Conservation (phyloP, 2,113 vertebrate species). For the Galbula dea region DNA sequence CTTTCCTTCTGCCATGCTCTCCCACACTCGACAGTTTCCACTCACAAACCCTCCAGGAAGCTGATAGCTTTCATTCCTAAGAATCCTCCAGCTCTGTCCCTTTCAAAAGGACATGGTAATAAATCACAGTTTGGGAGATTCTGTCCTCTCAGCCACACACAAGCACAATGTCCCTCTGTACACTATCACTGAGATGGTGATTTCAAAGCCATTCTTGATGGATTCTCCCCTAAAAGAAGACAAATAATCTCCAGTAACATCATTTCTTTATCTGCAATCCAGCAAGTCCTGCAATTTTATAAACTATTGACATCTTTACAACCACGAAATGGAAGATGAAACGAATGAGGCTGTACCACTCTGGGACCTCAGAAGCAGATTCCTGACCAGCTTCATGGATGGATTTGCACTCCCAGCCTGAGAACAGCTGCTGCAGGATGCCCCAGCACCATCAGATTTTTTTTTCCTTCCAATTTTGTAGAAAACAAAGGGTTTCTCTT, state of each 20-base stretch:
- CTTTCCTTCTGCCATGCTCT: background rate
- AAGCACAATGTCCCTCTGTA: background rate
- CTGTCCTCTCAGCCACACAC: background rate
- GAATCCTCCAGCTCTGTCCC: background rate
- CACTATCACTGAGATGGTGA: background rate
- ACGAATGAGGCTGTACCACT: background rate
- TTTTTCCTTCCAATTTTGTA: background rate
- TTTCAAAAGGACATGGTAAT: background rate
- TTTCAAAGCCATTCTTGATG: background rate
- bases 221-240: background rate
- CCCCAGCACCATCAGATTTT: background rate
- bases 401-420: background rate
- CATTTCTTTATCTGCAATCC: background rate
- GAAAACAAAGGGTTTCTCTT: conserved; percentile 22
- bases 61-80: background rate
- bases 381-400: background rate
- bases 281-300: background rate
- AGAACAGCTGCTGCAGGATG: background rate
- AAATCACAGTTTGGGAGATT: background rate
- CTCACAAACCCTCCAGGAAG: background rate
- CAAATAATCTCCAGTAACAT: background rate
- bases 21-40: background rate
- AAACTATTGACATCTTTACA: background rate
- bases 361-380: background rate
- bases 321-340: background rate